Evolutionary conservation across 2,113 vertebrate species (phyloP).

Genomic region (Aegithalos caudatus): DNA sequence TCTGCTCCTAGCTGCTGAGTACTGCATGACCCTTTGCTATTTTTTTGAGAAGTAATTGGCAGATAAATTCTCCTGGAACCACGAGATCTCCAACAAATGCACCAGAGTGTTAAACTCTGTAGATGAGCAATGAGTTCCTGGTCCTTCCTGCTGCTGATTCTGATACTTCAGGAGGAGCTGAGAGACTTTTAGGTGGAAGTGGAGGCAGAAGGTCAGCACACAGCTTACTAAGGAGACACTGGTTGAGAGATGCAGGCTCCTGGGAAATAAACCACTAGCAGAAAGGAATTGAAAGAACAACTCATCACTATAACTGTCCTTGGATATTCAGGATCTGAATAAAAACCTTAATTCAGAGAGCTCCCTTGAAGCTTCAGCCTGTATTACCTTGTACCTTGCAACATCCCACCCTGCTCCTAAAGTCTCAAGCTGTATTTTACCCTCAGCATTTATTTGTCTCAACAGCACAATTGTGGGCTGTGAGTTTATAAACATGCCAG

Average conservation of each 20-base stretch:
- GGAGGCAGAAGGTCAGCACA: neutral
- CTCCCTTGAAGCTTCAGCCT: neutral
- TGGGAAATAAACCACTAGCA: neutral
- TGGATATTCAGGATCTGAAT: neutral
- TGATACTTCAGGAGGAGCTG: neutral
- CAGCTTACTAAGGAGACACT: neutral
- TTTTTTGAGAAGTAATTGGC: slow-evolving; percentile 9
- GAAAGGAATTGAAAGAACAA: neutral
- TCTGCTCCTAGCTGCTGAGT: neutral
- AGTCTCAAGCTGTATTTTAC: neutral
- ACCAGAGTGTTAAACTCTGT: neutral
- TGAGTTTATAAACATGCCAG: neutral
- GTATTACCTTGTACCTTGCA: neutral
- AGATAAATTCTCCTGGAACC: neutral
- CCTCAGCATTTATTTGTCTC: neutral
- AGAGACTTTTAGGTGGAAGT: neutral
- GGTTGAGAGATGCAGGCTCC: neutral
- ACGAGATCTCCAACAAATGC: neutral
- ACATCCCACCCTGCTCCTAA: neutral
- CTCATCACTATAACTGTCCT: neutral
- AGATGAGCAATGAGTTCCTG: neutral
- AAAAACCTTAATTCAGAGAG: neutral
- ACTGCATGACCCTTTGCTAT: neutral
- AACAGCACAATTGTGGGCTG: neutral
- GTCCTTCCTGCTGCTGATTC: neutral